Evolutionary conservation across 1,140 invertebrate species (phyloP), one percentile per base, ranked within the genome.

Genomic region (Pachyrhynchus sulphureomaculatus): DNA sequence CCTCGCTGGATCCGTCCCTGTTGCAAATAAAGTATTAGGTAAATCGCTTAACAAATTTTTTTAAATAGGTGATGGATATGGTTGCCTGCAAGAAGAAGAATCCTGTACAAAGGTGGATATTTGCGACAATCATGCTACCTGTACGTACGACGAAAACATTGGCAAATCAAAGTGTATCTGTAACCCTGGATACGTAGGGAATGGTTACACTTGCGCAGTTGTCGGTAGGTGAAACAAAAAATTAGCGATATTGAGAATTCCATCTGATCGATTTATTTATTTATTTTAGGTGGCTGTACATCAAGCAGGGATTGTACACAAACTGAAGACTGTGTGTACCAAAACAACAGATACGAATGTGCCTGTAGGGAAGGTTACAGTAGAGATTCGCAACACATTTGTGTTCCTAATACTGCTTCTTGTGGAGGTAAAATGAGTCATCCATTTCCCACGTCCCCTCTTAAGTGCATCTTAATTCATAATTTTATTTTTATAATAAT

Each of bases 91-190:
- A 67, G 75, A 81, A 76, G 85, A 88, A 53, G 76, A 84, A 48
- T 88, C 88, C 57, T 88, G 87, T 66, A 45, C 42, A 4, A 75
- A 84, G 56, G 72, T 85, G 72, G 80, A 90, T 69, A 83, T 87
- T 68, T 92, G 94, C 79, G 82, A 91, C 70, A 69, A 78, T 0
- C 84, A 94, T 72, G 91, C 92, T 13, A 80, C 79, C 20, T 95
- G 93, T 75, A 74, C 81, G 5, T 86, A 84, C 52, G 83, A 87
- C 52, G 85, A 87, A 6, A 71, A 80, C 8, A 65, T 81, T 10
- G 81, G 81, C n/a, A 83, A 82, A 44, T 83, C 84, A 47, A 83
- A 83, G 41, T 96, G 94, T 75, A 80, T 88, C 13, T 96, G 93
- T 74, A 84, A 88, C 58, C 71, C 81, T 12, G 92, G 92, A 52